Evolutionary conservation across 2,888 invertebrate genomes (phyloP).

Genomic region (Lasius fuliginosus): DNA sequence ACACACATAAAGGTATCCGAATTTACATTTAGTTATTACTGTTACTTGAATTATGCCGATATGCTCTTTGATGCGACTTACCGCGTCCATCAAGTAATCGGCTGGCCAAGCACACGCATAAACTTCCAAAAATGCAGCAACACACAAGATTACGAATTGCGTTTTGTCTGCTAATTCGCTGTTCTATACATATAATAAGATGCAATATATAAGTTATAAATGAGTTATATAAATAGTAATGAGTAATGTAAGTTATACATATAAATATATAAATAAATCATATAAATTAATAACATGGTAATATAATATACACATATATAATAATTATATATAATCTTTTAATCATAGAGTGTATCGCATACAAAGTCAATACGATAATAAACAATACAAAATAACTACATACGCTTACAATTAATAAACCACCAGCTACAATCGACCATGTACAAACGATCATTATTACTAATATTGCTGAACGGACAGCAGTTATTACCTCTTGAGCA

Average conservation of each 20-base stretch:
- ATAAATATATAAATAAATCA: too few relatives aligned
- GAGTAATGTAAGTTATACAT: too few relatives aligned
- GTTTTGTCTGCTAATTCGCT: background rate
- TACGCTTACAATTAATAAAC: constrained; percentile 10
- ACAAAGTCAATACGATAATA: background rate
- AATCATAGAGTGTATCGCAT: too few relatives aligned
- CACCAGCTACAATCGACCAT: background rate
- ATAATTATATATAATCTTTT: too few relatives aligned
- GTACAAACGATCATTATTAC: constrained; percentile 22
- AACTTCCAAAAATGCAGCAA: constrained; percentile 66
- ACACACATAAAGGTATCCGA: background rate
- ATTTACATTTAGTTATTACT: background rate
- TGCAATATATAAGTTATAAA: too few relatives aligned
- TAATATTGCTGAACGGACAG: constrained; percentile 11
- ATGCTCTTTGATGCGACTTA: too few relatives aligned
- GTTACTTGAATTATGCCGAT: too few relatives aligned
- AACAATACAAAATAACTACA: background rate
- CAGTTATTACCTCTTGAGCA: constrained; percentile 30
- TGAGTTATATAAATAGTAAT: too few relatives aligned
- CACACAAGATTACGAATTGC: background rate
- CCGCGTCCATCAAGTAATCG: constrained; percentile 17
- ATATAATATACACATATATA: too few relatives aligned
- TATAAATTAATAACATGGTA: too few relatives aligned
- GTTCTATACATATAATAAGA: too few relatives aligned
- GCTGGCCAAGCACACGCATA: constrained; percentile 79